These are phyloP conservation scores for Neodontobutis hainanensis DNA, from an alignment of 2,113 vertebrate genomes.

Conservation along the genomic window DNA sequence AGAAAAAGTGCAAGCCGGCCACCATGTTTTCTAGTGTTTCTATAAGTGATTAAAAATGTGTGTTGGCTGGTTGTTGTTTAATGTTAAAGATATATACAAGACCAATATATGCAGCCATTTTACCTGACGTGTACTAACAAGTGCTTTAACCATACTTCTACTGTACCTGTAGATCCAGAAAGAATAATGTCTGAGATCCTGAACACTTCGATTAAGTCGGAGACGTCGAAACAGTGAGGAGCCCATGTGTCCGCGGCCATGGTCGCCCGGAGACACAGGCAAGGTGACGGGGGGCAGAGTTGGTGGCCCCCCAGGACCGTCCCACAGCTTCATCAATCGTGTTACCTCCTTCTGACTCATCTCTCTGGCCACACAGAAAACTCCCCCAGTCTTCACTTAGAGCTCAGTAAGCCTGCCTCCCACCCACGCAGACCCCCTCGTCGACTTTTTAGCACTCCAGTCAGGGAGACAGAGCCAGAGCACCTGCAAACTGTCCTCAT, in stretches of 20 bases:
- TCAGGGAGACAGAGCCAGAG: slow-evolving; percentile 24
- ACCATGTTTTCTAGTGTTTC: no score
- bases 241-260: slow-evolving; percentile 45
- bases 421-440: slow-evolving; percentile 49
- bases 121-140: neutral
- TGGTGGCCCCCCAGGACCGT: slow-evolving; percentile 59
- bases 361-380: slow-evolving; percentile 47
- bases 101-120: no score
- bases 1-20: no score
- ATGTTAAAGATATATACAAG: no score
- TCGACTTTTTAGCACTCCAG: slow-evolving; percentile 40
- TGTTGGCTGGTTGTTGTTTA: no score
- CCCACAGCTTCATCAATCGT: slow-evolving; percentile 67
- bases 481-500: slow-evolving; percentile 48
- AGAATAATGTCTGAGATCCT: slow-evolving; percentile 60
- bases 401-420: slow-evolving; percentile 42
- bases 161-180: slow-evolving; percentile 60
- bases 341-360: slow-evolving; percentile 77
- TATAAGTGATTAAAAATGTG: no score
- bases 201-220: slow-evolving; percentile 73
- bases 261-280: slow-evolving; percentile 58
- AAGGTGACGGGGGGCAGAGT: slow-evolving; percentile 49
- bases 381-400: slow-evolving; percentile 55
- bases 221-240: slow-evolving; percentile 65
- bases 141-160: neutral